These are phyloP conservation scores for Stomorhina lunata DNA, from an alignment of 2,888 invertebrate genomes.

Conservation along the genomic window DNA sequence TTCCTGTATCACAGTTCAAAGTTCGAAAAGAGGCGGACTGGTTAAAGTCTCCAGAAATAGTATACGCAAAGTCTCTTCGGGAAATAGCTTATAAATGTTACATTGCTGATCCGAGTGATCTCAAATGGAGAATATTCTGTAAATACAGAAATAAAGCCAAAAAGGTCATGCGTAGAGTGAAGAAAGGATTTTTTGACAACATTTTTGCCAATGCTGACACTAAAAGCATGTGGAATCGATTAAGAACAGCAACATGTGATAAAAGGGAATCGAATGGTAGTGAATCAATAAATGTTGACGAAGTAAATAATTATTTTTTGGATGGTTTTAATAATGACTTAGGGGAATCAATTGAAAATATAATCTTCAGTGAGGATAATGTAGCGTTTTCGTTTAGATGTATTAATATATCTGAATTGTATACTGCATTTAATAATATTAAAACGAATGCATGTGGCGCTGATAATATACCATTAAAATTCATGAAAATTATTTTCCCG, in stretches of 20 bases:
- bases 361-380: background rate
- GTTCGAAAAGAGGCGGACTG: background rate
- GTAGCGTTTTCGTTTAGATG: background rate
- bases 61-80: background rate
- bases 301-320: too few species aligned
- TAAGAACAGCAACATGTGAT: background rate
- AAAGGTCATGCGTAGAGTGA: background rate
- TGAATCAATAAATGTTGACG: background rate
- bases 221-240: background rate
- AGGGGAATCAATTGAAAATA: background rate
- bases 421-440: background rate
- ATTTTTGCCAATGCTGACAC: background rate
- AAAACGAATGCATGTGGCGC: background rate
- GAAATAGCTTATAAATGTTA: background rate
- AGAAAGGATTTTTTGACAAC: background rate
- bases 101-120: background rate
- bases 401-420: background rate
- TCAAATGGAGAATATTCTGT: background rate
- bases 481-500: too few species aligned
- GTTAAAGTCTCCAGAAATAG: background rate
- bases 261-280: background rate
- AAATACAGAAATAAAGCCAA: background rate
- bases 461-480: background rate
- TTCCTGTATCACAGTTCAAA: background rate
- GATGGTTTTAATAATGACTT: too few species aligned